Base-by-base conservation (phyloP, 1,140 invertebrate genomes). In the Euwallacea similis region DNA sequence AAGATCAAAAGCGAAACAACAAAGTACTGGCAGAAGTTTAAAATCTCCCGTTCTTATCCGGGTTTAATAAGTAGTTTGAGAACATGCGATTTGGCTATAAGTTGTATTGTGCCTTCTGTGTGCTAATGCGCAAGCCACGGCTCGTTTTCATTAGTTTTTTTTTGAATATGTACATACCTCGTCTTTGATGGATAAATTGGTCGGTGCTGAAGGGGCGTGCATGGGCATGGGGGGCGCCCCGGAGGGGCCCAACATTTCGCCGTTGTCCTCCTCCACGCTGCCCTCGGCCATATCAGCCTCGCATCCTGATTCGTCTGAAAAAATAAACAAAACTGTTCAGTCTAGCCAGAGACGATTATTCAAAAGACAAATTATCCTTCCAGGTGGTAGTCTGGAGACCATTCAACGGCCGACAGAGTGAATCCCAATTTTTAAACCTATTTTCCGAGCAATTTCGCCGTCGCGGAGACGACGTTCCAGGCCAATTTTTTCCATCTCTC, bases 201-300 rank as follows among this genome's bases (percentile, higher is more conserved):
- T 75, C 10, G 79, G 77, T 11, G 64, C 70, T 42, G 75, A 72
- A 41, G 74, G 74, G 47, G 77, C 75, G 42, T 75, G 76, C 64
- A 77, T 73, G 11, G 76, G 74, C 67, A 76, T 73, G 66, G 82
- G 79, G 56, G 64, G 75, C 33, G 56, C 70, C 65, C 81, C 83
- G 79, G 80, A 78, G 75, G 70, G 81, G 81, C 83, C 79, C 83
- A 84, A 82, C 82, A 82, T 82, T 76, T 86, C 86, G 81, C 81
- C 78, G 76, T 76, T 82, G 73, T 82, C 81, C 69, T 82, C 81
- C 74, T 82, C 81, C 66, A 79, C 78, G 66, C 80, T 80, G 77
- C 86, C 84, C 81, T 87, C 86, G 80, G 86, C 82, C 86, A 87
- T 87, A 84, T 87, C 86, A 87, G 86, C 86, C 86, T 87, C 86